Evolutionary conservation across 2,113 vertebrate species (phyloP).

Genomic region (Maccullochella peelii): DNA sequence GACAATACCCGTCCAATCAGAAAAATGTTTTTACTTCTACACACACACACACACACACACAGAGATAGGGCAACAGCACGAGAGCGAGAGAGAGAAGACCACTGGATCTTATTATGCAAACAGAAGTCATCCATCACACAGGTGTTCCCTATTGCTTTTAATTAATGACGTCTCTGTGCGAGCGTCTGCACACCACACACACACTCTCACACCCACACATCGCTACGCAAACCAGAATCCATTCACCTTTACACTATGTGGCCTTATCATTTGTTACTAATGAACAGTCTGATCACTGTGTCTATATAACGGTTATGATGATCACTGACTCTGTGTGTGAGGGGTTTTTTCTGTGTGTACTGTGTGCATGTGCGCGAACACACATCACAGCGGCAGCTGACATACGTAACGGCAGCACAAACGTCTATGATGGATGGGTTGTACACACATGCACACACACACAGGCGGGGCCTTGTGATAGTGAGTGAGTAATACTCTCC

Average conservation of each 20-base stretch:
- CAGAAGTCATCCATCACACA: slow-evolving; percentile 74
- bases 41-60: not conserved
- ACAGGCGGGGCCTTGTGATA: slow-evolving; percentile 35
- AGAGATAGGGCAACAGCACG: slow-evolving; percentile 9
- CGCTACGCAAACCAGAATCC: slow-evolving; percentile 1
- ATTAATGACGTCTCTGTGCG: slow-evolving; percentile 71
- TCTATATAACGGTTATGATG: slow-evolving; percentile 47
- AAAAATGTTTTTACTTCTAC: slow-evolving; percentile 34
- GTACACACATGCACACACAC: not conserved
- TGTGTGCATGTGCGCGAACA: not conserved
- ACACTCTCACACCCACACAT: slow-evolving; percentile 47
- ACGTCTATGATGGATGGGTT: slow-evolving; percentile 58
- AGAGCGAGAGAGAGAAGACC: slow-evolving; percentile 16
- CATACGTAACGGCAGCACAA: slow-evolving; percentile 2
- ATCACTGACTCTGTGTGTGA: slow-evolving; percentile 35
- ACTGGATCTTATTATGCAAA: slow-evolving; percentile 72
- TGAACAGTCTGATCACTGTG: slow-evolving; percentile 75
- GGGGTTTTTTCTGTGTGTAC: slow-evolving; percentile 1
- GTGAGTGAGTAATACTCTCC: slow-evolving; percentile 61
- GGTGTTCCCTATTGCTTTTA: slow-evolving; percentile 77
- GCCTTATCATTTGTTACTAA: slow-evolving; percentile 77
- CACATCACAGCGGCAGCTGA: slow-evolving; percentile 14
- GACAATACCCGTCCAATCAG: slow-evolving; percentile 60
- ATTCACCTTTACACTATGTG: slow-evolving; percentile 36
- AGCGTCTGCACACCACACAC: slow-evolving; percentile 49